phyloP scores from a whole-genome alignment of 2,113 vertebrate genomes.

The Tiliqua scincoides region DNA sequence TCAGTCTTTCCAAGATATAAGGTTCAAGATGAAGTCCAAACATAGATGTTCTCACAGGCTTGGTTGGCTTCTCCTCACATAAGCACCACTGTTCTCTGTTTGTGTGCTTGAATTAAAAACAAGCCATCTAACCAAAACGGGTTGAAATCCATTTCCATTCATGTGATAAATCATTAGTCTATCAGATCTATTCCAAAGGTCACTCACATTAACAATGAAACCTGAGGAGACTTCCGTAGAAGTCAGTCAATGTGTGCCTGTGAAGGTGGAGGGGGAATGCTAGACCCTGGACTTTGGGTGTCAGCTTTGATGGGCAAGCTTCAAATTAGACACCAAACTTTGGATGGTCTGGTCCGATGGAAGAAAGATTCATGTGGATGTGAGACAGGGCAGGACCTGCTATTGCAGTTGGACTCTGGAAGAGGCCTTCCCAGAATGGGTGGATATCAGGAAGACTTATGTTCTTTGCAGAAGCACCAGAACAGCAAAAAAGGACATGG shows the following conservation, averaged over 20 bases:
- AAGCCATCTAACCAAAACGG: background rate
- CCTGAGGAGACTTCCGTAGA: no score
- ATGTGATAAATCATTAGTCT: background rate
- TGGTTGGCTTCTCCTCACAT: background rate
- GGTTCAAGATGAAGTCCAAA: background rate
- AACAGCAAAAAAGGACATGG: background rate
- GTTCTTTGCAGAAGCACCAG: background rate
- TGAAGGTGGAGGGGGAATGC: background rate
- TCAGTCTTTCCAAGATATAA: slow-evolving; percentile 14
- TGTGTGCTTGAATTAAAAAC: background rate
- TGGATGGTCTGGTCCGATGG: background rate
- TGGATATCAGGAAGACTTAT: background rate
- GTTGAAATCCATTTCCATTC: background rate
- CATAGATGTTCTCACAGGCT: background rate
- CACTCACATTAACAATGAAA: background rate
- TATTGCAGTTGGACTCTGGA: background rate
- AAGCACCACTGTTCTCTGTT: background rate
- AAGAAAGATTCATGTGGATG: background rate
- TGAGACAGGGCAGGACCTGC: background rate
- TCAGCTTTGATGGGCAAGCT: background rate
- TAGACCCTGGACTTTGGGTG: background rate
- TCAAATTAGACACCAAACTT: background rate
- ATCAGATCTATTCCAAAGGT: no score
- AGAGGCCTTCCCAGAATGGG: background rate
- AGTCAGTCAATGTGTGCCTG: background rate